Conservation (phyloP, 2,113 vertebrate species). For the Eublepharis macularius region DNA sequence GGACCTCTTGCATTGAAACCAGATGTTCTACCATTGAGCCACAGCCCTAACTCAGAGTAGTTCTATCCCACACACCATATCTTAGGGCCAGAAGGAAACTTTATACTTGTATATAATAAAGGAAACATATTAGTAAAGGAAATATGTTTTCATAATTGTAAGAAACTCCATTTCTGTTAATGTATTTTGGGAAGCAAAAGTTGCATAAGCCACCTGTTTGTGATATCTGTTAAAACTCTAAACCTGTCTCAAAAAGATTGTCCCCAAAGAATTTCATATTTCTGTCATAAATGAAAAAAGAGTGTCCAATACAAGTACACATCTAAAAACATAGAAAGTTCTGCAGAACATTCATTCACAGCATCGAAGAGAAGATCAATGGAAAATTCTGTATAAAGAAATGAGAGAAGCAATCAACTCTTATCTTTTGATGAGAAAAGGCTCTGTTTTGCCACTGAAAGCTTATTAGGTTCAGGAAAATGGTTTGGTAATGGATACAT, state of each 20-base stretch:
- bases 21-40: no score
- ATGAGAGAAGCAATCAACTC: not conserved
- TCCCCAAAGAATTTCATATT: not conserved
- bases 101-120: not conserved
- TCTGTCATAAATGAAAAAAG: not conserved
- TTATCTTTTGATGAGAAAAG: not conserved
- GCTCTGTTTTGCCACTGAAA: not conserved
- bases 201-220: not conserved
- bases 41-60: not conserved
- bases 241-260: no score
- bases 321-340: not conserved
- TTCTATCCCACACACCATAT: not conserved
- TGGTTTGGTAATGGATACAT: not conserved
- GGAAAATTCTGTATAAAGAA: not conserved
- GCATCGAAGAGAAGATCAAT: not conserved
- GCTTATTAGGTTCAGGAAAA: conserved; percentile 5
- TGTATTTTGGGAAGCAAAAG: not conserved
- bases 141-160: not conserved
- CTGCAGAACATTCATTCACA: not conserved
- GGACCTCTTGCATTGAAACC: no score
- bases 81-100: not conserved
- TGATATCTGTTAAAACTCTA: not conserved
- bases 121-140: not conserved
- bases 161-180: not conserved
- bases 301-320: not conserved